Conservation (phyloP, 2,797 vertebrate genomes). For the Anguilla megastoma region DNA sequence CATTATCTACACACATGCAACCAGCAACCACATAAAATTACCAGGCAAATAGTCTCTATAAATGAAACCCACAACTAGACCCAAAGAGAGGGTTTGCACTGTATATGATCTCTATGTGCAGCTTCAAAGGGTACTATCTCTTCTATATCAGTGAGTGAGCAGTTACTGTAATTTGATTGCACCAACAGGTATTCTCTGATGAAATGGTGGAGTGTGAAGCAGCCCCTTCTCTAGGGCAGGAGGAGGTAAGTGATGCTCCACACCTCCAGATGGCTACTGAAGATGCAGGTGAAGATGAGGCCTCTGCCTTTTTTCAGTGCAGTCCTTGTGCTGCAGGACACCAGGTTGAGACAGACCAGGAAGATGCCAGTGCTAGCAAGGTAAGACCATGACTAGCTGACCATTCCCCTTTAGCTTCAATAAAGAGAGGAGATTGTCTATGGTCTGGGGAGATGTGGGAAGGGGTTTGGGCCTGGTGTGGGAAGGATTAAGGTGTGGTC, state of each 20-base stretch:
- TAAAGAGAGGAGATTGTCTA: background rate
- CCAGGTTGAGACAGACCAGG: conserved; percentile 36
- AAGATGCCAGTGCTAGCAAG: conserved; percentile 42
- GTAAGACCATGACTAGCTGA: conserved; percentile 37
- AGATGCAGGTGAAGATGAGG: conserved; percentile 1
- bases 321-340: conserved; percentile 19
- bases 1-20: conserved; percentile 1
- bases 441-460: background rate
- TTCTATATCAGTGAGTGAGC: background rate
- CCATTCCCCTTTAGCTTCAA: background rate
- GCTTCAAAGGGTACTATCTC: background rate
- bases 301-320: conserved; percentile 2
- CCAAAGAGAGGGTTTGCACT: background rate
- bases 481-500: background rate
- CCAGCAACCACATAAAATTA: background rate
- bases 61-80: background rate
- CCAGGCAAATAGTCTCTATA: background rate
- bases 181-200: conserved; percentile 36
- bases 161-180: background rate
- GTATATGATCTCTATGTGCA: background rate
- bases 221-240: background rate
- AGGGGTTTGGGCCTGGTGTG: background rate
- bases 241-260: conserved; percentile 16
- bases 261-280: conserved; percentile 2
- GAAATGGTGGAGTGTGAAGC: conserved; percentile 12